Evolutionary conservation across 2,797 vertebrate genomes (phyloP), one percentile per base, ranked within the genome.

Genomic region (Microcaecilia unicolor): DNA sequence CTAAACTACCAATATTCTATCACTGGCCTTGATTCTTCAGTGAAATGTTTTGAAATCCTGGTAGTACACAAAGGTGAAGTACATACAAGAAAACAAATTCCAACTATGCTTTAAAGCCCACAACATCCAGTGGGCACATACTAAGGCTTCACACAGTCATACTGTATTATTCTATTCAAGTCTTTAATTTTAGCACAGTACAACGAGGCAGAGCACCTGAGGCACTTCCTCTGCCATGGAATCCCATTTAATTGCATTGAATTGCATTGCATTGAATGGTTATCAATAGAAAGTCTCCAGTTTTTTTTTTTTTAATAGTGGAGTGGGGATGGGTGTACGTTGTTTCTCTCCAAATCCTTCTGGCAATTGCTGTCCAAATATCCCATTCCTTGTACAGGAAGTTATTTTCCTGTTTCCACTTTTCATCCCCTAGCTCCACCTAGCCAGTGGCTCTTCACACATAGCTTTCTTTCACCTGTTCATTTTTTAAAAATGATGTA

Each of bases 211-310:
- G 48, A 75, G 73, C 76, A 75, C 61, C 63, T 64, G 65, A 85
- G 78, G 80, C 78, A 65, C 70, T 50, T 77, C 78, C 79, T 65
- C 68, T 65, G 52, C 67, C 74, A 66, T 75, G 75, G 78, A 87
- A 81, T 81, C 51, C 67, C 75, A 63, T 78, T 60, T 80, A 60
- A 61, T 85, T 86, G 84, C 78, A 85, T 92, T 93, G 93, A 90
- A 88, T 85, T 93, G 90, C 86, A 85, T 94, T 93, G 92, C 91
- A 90, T 88, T 74, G 77, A 84, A 85, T 74, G 74, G 67, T 67
- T 72, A 76, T 85, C 88, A 85, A 88, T 82, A 85, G 77, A 80
- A n/a, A n/a, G 67, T 42, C 82, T 72, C 72, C 74, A 78, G 70
- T 80, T 77, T 58, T 39, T 55, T 23, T 25, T n/a, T n/a, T n/a